Conservation (phyloP, 2,797 vertebrate species). For the Leptoclinus maculatus region DNA sequence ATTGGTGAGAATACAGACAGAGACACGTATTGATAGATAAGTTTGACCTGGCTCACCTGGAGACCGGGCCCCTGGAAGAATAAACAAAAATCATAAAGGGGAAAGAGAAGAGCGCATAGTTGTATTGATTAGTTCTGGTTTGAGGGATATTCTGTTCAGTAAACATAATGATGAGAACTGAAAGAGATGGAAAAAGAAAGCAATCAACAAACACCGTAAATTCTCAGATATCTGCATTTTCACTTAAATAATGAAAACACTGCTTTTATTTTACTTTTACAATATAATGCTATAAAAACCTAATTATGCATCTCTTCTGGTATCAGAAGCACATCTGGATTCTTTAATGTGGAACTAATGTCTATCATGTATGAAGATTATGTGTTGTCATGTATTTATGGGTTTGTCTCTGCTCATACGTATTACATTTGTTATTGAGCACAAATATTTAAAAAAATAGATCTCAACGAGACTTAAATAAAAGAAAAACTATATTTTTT, state of each 20-base stretch:
- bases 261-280: neutral
- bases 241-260: neutral
- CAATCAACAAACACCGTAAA: constrained; percentile 42
- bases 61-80: constrained; percentile 77
- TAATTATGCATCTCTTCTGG: neutral
- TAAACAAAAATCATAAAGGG: constrained; percentile 58
- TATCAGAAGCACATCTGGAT: neutral
- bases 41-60: constrained; percentile 83
- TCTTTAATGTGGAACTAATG: neutral
- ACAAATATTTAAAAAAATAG: neutral
- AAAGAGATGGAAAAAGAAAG: constrained; percentile 41
- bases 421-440: neutral
- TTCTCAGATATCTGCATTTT: constrained; percentile 46
- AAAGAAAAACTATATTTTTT: neutral
- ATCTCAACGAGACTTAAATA: neutral
- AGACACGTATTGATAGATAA: constrained; percentile 34
- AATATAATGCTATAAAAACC: neutral
- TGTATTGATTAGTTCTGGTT: constrained; percentile 34
- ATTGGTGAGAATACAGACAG: constrained; percentile 30
- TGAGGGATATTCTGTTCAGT: constrained; percentile 39
- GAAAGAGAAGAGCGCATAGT: constrained; percentile 60
- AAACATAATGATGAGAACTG: constrained; percentile 32
- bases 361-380: neutral
- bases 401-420: neutral
- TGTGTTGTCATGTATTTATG: neutral